Percentiles rank a stretch among this genome's conserved stretches.
These are phyloP conservation scores for Blastobasis lacticolella DNA, from an alignment of 2,888 invertebrate species.

Conservation along the genomic window DNA sequence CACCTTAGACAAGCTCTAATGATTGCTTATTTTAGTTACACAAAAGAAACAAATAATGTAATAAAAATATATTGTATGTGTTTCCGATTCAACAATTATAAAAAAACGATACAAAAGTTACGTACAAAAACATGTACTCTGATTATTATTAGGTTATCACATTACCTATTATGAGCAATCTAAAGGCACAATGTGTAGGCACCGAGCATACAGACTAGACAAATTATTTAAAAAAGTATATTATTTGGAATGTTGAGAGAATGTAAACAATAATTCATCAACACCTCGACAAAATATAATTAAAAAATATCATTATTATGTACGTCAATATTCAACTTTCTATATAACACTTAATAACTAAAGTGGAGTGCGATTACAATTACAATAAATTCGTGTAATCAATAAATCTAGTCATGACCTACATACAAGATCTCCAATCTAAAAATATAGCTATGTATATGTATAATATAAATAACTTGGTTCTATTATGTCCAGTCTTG, in stretches of 20 bases:
- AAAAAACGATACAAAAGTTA: slow-evolving; percentile 42
- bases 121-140: slow-evolving; percentile 47
- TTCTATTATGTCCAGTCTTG: slow-evolving; percentile 2
- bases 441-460: neutral
- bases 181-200: slow-evolving; percentile 13
- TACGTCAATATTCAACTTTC: neutral
- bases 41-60: slow-evolving; percentile 6
- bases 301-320: neutral
- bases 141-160: slow-evolving; percentile 27
- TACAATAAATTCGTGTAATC: too few relatives aligned
- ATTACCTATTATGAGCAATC: slow-evolving; percentile 26
- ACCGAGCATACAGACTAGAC: too few relatives aligned
- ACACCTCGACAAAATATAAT: neutral
- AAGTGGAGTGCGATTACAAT: neutral
- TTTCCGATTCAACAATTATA: slow-evolving; percentile 45
- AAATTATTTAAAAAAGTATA: slow-evolving; percentile 2
- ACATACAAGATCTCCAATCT: too few relatives aligned
- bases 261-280: neutral
- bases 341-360: neutral
- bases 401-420: too few relatives aligned
- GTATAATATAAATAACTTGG: neutral
- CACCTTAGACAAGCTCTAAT: too few relatives aligned
- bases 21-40: too few relatives aligned
- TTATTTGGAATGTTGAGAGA: slow-evolving; percentile 11
- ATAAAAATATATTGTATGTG: slow-evolving; percentile 50